Percentiles rank a stretch among this genome's conserved stretches.
Conservation (phyloP, 2,797 vertebrate genomes). For the Helostoma temminkii region DNA sequence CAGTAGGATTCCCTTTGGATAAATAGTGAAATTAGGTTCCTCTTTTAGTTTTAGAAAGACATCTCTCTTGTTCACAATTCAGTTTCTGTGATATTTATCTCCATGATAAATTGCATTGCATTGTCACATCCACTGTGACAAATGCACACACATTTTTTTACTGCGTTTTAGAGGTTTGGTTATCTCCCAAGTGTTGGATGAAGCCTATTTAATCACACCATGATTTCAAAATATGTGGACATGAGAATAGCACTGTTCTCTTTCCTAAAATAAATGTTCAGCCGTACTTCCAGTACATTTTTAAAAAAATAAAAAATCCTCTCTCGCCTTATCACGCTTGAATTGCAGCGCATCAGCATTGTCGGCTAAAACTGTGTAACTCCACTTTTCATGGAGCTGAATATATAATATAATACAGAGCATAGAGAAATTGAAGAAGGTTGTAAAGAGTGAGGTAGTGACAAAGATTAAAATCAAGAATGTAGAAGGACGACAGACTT, state of each 20-base stretch:
- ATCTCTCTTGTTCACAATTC: conserved; percentile 39
- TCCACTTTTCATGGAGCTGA: conserved; percentile 2
- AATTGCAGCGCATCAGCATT: neutral
- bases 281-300: neutral
- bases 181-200: neutral
- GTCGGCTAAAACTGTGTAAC: neutral
- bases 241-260: neutral
- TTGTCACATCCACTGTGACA: conserved; percentile 34
- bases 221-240: conserved; percentile 1
- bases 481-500: neutral
- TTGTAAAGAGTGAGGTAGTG: neutral
- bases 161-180: conserved; percentile 3
- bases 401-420: neutral
- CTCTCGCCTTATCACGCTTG: conserved; percentile 1
- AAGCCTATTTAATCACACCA: conserved; percentile 9
- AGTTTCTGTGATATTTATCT: conserved; percentile 35
- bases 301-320: neutral
- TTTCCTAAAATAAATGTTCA: conserved; percentile 1
- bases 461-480: neutral
- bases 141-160: conserved; percentile 12
- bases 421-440: neutral
- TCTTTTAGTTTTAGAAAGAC: conserved; percentile 1
- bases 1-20: neutral
- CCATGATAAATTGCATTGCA: conserved; percentile 16
- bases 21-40: neutral